Evolutionary conservation across 2,797 vertebrate genomes (phyloP), one percentile per base, ranked within the genome.

Genomic region (Pantherophis alleghaniensis): DNA sequence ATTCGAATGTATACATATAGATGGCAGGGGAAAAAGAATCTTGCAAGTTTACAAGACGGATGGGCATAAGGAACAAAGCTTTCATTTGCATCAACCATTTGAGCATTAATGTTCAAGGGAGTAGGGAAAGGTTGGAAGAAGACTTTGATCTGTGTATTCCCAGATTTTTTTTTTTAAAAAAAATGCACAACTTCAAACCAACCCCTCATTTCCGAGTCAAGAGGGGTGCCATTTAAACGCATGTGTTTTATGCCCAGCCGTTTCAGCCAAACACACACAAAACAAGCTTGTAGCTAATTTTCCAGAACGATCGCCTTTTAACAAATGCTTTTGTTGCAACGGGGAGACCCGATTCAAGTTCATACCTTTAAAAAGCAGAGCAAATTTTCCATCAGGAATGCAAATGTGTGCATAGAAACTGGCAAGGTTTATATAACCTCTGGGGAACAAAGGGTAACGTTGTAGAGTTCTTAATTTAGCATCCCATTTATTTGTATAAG

Each of bases 401-500:
- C 26, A 91, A 22, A 87, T 90, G 0, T 90, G 90, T 20, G 92
- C 60, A 28, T 47, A 86, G 18, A 32, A 95, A 88, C 16, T 95
- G 92, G 86, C 0, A 2, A 92, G 87, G 92, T 94, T 95, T 95
- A 95, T 87, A 90, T 51, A 79, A 56, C 3, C 22, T 89, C 59
- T 88, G n/a, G 20, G 55, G 6, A 86, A 94, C 91, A 94, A 95
- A 94, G 74, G 91, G 90, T 79, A 96, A 86, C 37, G 92, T 89
- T 55, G 10, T 22, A 28, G 86, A 93, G 28, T 94, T 88, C 94
- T 96, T 94, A 90, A 88, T 42, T 4, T 92, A 95, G 94, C 90
- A 90, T 96, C 95, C 90, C 12, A 89, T 95, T 96, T 94, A 89
- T 95, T 96, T 94, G 53, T 92, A 94, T 74, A 95, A 92, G 83